phyloP scores from a whole-genome alignment of 2,113 vertebrate species.

The Coryphaenoides rupestris region DNA sequence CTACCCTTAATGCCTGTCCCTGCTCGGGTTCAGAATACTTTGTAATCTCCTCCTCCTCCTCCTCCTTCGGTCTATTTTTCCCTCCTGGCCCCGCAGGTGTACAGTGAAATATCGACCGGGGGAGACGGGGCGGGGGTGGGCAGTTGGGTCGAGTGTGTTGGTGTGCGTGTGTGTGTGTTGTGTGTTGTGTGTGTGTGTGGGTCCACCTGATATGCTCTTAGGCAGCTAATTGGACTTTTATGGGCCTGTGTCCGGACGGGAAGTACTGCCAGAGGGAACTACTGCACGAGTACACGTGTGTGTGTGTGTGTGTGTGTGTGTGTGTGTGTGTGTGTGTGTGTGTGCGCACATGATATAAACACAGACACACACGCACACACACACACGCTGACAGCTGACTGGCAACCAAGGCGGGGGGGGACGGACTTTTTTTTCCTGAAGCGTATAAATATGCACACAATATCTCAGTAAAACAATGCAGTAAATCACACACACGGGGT shows the following conservation, averaged over 20 bases:
- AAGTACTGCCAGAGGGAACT: constrained; percentile 47
- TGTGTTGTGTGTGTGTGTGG: constrained; percentile 32
- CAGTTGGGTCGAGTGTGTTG: constrained; percentile 8
- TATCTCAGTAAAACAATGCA: constrained; percentile 22
- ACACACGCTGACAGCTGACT: not conserved
- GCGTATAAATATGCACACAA: not conserved
- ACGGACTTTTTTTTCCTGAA: not conserved
- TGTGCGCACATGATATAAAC: constrained; percentile 24
- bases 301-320: constrained; percentile 2
- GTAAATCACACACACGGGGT: constrained; percentile 17
- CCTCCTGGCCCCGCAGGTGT: constrained; percentile 43
- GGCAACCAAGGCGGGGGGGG: no score
- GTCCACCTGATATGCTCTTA: constrained; percentile 44
- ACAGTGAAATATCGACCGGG: constrained; percentile 39
- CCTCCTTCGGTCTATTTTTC: constrained; percentile 32
- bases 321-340: not conserved
- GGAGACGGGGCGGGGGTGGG: constrained; percentile 22
- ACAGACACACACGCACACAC: constrained; percentile 23
- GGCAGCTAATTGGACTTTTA: constrained; percentile 73
- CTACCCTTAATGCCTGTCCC: no score
- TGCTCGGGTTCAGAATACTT: no score
- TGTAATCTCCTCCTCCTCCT: no score
- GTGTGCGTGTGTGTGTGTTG: constrained; percentile 26
- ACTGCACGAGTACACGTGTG: constrained; percentile 29
- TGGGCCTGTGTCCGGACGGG: constrained; percentile 60